Base-by-base conservation (phyloP, 2,888 invertebrate species). In the Ectemnius continuus region DNA sequence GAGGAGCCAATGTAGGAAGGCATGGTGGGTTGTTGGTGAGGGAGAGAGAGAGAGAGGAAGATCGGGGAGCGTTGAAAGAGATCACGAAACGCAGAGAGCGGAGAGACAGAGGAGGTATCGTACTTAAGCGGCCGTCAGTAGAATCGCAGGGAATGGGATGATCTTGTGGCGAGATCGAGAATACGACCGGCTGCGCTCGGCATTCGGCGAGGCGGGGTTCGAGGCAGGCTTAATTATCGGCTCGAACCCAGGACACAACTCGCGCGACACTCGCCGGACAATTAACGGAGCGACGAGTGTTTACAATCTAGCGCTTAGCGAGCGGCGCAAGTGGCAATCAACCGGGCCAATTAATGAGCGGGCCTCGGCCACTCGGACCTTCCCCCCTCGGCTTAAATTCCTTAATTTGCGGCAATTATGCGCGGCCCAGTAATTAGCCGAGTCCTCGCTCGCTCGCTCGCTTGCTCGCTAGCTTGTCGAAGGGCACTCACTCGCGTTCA, bases 391-490 rank as follows among this genome's bases (percentile, higher is more conserved):
- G 78, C 76, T 83, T 83, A 83, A 85, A 85, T 87, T 85, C 83
- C 81, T 87, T 87, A 85, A 86, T 87, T 87, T 79, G 85, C 77
- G 74, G 81, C 86, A 85, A 87, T 87, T 87, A 87, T 86, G 83
- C 85, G 82, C 76, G 79, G 70, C 61, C 76, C 75, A 73, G 70
- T 84, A 84, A 84, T 84, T 84, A 84, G 75, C 76, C 62, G 59
- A 36, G 36, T 36, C 36, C 47, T 47, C 59, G 52, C 52, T 52
- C 52, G 52, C 3, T 23, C 23, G 23, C 23, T 3, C 2, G 23
- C 0, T 23, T 3, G 2, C 23, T 23, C 23, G 23, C 23, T 23
- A 52, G 16, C 70, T 68, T 61, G 68, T 58, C 70, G 72, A 68
- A 75, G 70, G 63, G 71, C 71, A 64, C 63, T 13, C 28, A 48